These are phyloP conservation scores for Trachelus iudaicus DNA, from an alignment of 2,888 invertebrate genomes.

Conservation along the genomic window DNA sequence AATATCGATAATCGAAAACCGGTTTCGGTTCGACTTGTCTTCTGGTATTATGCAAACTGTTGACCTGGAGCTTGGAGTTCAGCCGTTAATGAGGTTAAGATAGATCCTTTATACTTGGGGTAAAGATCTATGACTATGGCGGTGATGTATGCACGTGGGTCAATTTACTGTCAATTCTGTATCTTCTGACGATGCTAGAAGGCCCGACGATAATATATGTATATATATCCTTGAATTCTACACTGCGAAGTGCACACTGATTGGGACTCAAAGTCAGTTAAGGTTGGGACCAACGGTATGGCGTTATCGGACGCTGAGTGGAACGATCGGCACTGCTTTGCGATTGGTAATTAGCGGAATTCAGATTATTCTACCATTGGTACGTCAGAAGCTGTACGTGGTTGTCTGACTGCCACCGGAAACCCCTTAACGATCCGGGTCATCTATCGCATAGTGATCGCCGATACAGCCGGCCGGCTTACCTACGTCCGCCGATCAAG, in stretches of 20 bases:
- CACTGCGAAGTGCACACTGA: neutral
- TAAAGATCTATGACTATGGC: neutral
- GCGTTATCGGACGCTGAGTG: neutral
- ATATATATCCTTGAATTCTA: neutral
- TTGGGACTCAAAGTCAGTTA: neutral
- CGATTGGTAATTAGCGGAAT: neutral
- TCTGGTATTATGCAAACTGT: neutral
- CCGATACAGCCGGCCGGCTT: conserved; percentile 28
- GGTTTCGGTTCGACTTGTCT: neutral
- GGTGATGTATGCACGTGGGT: neutral
- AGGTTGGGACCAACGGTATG: neutral
- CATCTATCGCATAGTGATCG: conserved; percentile 44
- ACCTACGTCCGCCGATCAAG: conserved; percentile 25
- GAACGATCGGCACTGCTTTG: neutral
- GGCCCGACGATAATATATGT: no score
- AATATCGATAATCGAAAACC: neutral
- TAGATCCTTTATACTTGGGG: neutral
- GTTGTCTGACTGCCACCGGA: conserved; percentile 30
- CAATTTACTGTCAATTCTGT: neutral
- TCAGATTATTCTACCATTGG: neutral
- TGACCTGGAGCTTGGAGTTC: neutral
- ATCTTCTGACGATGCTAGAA: no score
- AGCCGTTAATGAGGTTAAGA: neutral
- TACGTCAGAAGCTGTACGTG: neutral
- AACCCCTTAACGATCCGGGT: conserved; percentile 49